phyloP scores from a whole-genome alignment of 2,113 vertebrate genomes.

The Erythrolamprus reginae region DNA sequence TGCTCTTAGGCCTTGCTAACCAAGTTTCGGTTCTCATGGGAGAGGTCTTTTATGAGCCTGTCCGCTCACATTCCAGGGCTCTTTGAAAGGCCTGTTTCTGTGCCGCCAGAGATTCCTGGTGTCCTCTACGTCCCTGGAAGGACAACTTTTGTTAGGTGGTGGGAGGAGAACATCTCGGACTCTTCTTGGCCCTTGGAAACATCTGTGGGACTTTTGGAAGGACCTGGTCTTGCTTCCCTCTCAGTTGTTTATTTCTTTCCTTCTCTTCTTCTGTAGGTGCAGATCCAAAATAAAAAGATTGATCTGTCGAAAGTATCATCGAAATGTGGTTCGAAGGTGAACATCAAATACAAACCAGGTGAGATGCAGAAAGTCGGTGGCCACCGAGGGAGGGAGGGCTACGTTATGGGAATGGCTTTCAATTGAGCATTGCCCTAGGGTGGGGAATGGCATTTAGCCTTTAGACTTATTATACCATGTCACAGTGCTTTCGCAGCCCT shows the following conservation, averaged over 20 bases:
- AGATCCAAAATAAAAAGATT: constrained; percentile 92
- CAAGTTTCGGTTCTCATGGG: neutral
- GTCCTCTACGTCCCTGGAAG: neutral
- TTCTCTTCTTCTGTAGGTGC: constrained; percentile 70
- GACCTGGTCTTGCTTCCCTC: accelerated
- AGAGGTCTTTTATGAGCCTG: neutral
- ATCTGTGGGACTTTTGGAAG: accelerated
- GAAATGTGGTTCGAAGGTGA: constrained; percentile 92
- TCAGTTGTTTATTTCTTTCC: constrained; percentile 14
- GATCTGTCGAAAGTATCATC: constrained; percentile 92
- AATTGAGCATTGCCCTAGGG: neutral
- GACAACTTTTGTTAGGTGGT: too few species aligned
- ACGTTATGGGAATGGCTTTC: neutral
- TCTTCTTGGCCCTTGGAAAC: neutral
- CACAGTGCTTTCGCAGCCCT: too few species aligned
- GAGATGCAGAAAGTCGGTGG: neutral
- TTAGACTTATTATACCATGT: too few species aligned
- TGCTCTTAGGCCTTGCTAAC: neutral
- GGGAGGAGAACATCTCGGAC: neutral
- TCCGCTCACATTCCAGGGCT: neutral
- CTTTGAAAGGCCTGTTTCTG: accelerated
- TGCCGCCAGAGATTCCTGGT: neutral
- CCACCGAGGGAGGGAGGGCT: neutral
- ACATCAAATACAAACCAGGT: constrained; percentile 95
- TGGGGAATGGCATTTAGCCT: too few species aligned